Percentiles rank a stretch among this genome's conserved stretches.
Evolutionary conservation across 2,113 vertebrate genomes (phyloP).

Genomic region (Noctilio leporinus): DNA sequence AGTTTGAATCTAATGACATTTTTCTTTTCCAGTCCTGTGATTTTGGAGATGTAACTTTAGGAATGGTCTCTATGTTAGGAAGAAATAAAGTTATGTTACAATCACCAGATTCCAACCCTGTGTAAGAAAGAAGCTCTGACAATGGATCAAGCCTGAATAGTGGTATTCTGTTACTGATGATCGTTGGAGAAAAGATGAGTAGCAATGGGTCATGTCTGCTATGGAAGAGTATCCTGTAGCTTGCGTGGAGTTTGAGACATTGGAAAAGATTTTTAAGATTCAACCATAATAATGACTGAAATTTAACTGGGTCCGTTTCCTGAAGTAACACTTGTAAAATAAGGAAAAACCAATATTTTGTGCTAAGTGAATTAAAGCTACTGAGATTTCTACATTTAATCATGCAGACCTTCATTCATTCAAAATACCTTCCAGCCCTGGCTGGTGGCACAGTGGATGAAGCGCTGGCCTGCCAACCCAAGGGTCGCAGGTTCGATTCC

Average conservation of each 20-base stretch:
- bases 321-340: neutral
- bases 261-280: neutral
- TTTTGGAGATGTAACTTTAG: neutral
- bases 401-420: neutral
- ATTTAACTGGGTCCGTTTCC: neutral
- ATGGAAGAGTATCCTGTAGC: neutral
- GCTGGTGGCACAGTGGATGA: too few relatives aligned
- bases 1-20: neutral
- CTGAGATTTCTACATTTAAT: neutral
- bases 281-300: neutral
- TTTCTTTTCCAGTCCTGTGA: neutral
- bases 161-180: neutral
- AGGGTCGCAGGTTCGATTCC: too few relatives aligned
- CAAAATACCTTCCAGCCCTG: too few relatives aligned
- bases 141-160: neutral
- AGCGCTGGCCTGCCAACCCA: too few relatives aligned
- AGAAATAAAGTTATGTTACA: neutral
- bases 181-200: neutral
- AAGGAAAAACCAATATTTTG: neutral
- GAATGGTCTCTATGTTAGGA: neutral
- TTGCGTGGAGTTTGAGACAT: neutral
- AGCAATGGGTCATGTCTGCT: neutral
- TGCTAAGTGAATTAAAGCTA: neutral
- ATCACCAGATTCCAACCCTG: neutral
- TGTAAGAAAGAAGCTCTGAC: neutral